Evolutionary conservation across 2,113 vertebrate species (phyloP), one percentile per base, ranked within the genome.

Genomic region (Thunnus maccoyii): DNA sequence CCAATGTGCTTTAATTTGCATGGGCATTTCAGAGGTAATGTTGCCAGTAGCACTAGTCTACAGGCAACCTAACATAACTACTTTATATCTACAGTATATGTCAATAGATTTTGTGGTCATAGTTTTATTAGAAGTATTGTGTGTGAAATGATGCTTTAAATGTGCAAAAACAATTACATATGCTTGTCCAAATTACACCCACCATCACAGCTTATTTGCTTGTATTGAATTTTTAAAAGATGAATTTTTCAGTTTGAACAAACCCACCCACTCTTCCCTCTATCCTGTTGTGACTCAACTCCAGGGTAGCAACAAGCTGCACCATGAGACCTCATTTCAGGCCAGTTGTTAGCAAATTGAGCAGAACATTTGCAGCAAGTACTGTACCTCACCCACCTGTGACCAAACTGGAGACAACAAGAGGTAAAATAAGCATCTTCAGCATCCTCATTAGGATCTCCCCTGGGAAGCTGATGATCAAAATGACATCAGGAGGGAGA

Each of bases 381-480:
- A 55, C 57, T 56, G 50, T 48, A 64, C 46, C 51, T 83, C 82
- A 83, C 87, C 81, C 85, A 94, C 98, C 98, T 97, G 98, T 99
- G 94, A 99, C 99, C 94, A 99, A 95, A 93, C 98, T 99, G 91
- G 98, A 99, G 88, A 99, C 97, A 90, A 99, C 97, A 48, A 99
- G 96, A 81, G 98, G 98, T 69, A 99, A 94, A 85, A 99, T 99
- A 78, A 99, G 94, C 98, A 99, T 99, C 94, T 99, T 99, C 75
- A 99, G 93, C 98, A 99, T 98, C 93, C 98, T 96, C 98, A 99
- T 99, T 69, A 99, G 96, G 82, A 99, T 97, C 82, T 99, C 98
- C 81, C 98, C 98, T 0, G 98, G 98, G 88, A 99, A 99, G 72
- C 94, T 94, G 89, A 99, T 99, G 85, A 99, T 85, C 98, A 99